Percentiles rank a stretch among this genome's conserved stretches.
These are phyloP conservation scores for Sipha maydis DNA, from an alignment of 2,888 invertebrate genomes.

Conservation along the genomic window DNA sequence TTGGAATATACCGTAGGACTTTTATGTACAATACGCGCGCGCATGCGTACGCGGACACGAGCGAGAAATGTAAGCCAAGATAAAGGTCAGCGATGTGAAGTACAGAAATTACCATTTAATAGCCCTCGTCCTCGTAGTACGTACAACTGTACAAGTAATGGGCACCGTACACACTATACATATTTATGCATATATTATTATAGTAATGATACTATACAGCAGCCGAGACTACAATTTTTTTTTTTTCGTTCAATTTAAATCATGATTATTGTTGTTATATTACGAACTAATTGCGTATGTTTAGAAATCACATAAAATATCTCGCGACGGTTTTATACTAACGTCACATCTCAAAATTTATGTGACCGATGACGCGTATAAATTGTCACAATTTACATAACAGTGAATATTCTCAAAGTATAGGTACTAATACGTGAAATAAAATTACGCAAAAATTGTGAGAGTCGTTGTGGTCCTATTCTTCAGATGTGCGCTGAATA, in stretches of 20 bases:
- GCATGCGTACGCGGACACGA: neutral
- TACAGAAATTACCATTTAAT: slow-evolving; percentile 37
- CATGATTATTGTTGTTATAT: neutral
- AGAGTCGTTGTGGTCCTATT: too few relatives aligned
- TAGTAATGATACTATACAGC: neutral
- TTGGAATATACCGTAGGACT: neutral
- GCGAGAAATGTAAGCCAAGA: neutral
- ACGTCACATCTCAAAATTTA: neutral
- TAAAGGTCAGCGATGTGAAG: neutral
- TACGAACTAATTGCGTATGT: neutral
- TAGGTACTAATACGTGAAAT: too few relatives aligned
- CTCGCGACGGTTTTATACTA: neutral
- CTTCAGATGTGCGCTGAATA: too few relatives aligned
- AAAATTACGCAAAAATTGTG: neutral
- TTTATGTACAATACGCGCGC: neutral
- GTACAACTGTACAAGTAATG: too few relatives aligned
- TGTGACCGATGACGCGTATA: neutral
- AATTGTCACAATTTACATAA: neutral
- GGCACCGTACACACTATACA: too few relatives aligned
- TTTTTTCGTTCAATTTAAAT: slow-evolving; percentile 2
- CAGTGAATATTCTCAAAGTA: neutral
- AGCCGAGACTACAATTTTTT: neutral
- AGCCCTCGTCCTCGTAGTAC: neutral
- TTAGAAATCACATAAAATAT: neutral
- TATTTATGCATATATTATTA: too few relatives aligned